Conservation (phyloP, 2,113 vertebrate genomes). For the Nycticryphes semicollaris region DNA sequence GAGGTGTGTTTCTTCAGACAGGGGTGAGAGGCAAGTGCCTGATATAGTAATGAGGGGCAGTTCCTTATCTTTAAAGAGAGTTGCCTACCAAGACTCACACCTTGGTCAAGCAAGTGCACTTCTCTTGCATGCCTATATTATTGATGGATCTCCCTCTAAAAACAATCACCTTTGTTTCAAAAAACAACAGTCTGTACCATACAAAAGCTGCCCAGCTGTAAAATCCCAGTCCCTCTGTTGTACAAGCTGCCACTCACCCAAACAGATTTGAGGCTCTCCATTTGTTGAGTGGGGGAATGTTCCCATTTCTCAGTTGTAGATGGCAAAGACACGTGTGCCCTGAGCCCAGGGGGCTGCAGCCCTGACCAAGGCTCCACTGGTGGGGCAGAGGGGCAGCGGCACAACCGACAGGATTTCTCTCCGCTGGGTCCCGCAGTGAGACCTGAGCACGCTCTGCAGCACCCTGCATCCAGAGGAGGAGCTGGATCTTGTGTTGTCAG, state of each 20-base stretch:
- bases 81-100: not conserved
- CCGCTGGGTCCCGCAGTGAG: rapidly evolving
- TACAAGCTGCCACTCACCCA: not conserved
- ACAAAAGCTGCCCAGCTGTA: not conserved
- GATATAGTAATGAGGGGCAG: not conserved
- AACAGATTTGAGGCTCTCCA: not conserved
- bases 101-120: not conserved
- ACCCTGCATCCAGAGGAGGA: not conserved
- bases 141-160: not conserved
- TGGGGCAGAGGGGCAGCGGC: rapidly evolving
- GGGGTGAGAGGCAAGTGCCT: not conserved
- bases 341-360: too few relatives aligned
- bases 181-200: not conserved
- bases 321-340: rapidly evolving
- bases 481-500: not conserved
- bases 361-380: not conserved
- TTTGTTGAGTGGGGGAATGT: not conserved
- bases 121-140: not conserved
- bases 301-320: not conserved
- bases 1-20: not conserved
- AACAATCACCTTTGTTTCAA: not conserved
- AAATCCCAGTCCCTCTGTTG: not conserved
- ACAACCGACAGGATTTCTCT: not conserved
- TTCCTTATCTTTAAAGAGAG: not conserved
- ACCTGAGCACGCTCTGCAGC: not conserved